Percentiles rank a stretch among this genome's conserved stretches.
Evolutionary conservation across 2,113 vertebrate genomes (phyloP).

Genomic region (Epinephelus fuscoguttatus): DNA sequence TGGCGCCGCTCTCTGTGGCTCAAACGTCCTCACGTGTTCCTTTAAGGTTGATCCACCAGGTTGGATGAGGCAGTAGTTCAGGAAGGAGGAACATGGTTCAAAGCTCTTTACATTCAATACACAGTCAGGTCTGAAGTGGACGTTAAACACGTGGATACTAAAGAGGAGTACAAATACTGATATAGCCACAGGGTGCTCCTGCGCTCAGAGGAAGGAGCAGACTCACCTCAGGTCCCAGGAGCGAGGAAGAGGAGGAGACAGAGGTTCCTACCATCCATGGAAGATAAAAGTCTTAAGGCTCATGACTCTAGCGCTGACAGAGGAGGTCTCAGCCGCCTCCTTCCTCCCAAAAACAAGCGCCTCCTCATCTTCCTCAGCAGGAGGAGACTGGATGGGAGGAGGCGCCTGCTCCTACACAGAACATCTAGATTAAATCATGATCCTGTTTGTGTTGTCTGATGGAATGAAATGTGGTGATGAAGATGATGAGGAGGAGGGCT

Average conservation of each 20-base stretch:
- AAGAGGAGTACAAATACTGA: slow-evolving; percentile 88
- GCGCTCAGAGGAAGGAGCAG: slow-evolving; percentile 2
- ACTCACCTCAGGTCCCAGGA: not conserved
- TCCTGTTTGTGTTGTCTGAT: not conserved
- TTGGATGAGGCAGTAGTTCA: slow-evolving; percentile 44
- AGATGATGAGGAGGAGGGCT: too few species aligned
- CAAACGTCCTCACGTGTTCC: not conserved
- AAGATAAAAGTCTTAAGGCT: slow-evolving; percentile 50
- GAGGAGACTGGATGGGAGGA: too few species aligned
- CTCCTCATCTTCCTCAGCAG: not conserved
- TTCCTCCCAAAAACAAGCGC: too few species aligned
- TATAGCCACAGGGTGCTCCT: slow-evolving; percentile 77
- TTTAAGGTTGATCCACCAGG: slow-evolving; percentile 20
- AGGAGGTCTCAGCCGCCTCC: too few species aligned
- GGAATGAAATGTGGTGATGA: not conserved
- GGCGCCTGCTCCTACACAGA: too few species aligned
- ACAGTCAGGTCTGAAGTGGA: slow-evolving; percentile 67
- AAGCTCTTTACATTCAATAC: slow-evolving; percentile 68
- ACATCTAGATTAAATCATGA: not conserved
- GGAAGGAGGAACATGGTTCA: slow-evolving; percentile 21
- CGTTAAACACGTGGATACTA: not conserved
- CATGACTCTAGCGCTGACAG: slow-evolving; percentile 7
- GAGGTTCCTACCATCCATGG: not conserved
- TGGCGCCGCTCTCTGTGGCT: not conserved
- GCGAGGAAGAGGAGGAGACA: too few species aligned